Base-by-base conservation (phyloP, 2,797 vertebrate species). In the Channallabes apus region DNA sequence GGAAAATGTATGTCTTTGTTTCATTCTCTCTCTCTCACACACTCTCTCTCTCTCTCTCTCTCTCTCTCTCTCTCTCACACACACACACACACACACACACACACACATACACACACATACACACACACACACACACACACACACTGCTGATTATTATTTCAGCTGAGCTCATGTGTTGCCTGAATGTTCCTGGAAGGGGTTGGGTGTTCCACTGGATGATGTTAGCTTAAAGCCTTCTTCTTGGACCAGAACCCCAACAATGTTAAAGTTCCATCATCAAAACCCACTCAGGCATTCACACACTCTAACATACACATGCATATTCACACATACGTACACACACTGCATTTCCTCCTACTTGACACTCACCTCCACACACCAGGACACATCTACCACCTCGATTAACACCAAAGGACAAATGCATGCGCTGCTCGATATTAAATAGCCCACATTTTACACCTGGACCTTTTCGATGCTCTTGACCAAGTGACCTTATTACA, bases 121-220 rank as follows among this genome's bases (percentile, higher is more conserved):
- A 68, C 41, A 38, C 51, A 46, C 12, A 54, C 46, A 75, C 15
- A 75, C 54, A 78, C 54, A 77, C 29, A 78, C 20, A 6, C 32
- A 78, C 24, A 24, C 59, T 35, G 61, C 62, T 89, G 85, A 88
- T 84, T 91, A 88, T 91, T 93, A 91, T 93, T 86, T 90, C 91
- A 94, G 92, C 92, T 92, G 93, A 91, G 88, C 87, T 88, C 86
- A 88, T 89, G 82, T 9, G 51, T 88, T 89, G 81, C 87, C 88
- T 89, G 77, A 58, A 84, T 87, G 88, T 88, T 91, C 88, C 90
- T 93, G 91, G 91, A 93, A 93, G 91, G 92, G 77, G 87, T 87
- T 86, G 88, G 86, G 86, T 79, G 86, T 90, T 94, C 91, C 90
- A 86, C 71, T 79, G 89, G 91, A 92, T 89, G 90, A 91, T 91